Base-by-base conservation (phyloP, 2,113 vertebrate genomes). In the Theropithecus gelada region DNA sequence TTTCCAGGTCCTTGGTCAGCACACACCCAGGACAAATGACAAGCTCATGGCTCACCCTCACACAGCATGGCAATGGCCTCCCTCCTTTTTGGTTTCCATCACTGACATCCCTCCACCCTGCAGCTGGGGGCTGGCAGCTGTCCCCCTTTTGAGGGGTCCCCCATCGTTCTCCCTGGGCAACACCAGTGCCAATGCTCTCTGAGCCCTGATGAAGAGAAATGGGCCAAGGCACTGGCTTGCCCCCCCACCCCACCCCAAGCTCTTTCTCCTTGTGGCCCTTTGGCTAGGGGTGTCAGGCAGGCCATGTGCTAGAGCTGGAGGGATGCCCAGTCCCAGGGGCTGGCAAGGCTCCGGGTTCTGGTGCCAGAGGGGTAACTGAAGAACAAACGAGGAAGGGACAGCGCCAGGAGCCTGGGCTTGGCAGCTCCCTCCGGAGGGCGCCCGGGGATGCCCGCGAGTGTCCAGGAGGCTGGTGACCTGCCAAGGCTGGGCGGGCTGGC, bases 391-490 rank as follows among this genome's bases (percentile, higher is more conserved):
- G 93, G 40, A 70, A 87, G 89, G 57, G 75, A 87, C 5, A 6
- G 75, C 20, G 86, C 97, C 97, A 97, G 80, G 45, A 96, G 59
- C 76, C 96, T 45, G 92, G 66, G 72, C 81, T 96, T 98, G 98
- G 97, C 97, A 97, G 50, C 76, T 84, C 76, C 79, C 97, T 88
- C 79, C 22, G 22, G 90, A 94, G 92, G 72, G 80, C 92, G 84
- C 80, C 73, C 68, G 70, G 96, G 96, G 59, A 97, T 97, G 92
- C 96, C 97, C 66, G 92, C 64, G 35, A 96, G 90, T 92, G 89
- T 96, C 93, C 93, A 93, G 93, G 43, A 66, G 45, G 48, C 87
- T 97, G 92, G 90, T 93, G 80, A 85, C 35, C 32, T 79, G 96
- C 96, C 98, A 98, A 94, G 38, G 43, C 55, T 72, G n/a, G 35